Percentiles rank a stretch among this genome's conserved stretches.
phyloP scores from a whole-genome alignment of 2,888 invertebrate species.

The Aelia acuminata region DNA sequence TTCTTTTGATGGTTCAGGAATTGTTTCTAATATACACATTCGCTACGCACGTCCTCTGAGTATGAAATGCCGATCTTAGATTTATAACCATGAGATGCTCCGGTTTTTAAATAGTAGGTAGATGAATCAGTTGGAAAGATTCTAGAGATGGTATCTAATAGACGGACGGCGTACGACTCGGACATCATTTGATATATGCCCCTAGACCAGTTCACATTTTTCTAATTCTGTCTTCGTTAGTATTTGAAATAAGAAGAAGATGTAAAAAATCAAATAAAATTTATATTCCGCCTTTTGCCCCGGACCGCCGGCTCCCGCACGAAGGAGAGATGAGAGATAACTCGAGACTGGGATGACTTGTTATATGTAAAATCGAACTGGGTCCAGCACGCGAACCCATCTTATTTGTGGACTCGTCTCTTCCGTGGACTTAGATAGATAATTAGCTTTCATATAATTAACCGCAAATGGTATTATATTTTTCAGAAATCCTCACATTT shows the following conservation, averaged over 20 bases:
- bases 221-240: constrained; percentile 48
- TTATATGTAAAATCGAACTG: constrained; percentile 48
- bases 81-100: constrained; percentile 11
- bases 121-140: constrained; percentile 43
- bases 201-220: not conserved
- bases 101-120: constrained; percentile 3
- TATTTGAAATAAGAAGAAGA: constrained; percentile 28
- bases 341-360: not conserved
- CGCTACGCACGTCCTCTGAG: not conserved
- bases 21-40: not conserved
- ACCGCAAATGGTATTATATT: constrained; percentile 28
- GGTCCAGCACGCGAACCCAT: constrained; percentile 43
- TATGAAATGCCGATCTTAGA: not conserved
- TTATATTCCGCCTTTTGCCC: constrained; percentile 43
- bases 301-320: constrained; percentile 22
- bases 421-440: not conserved
- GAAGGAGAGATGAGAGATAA: constrained; percentile 39
- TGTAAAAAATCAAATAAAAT: constrained; percentile 25
- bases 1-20: too few relatives aligned
- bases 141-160: not conserved
- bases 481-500: constrained; percentile 38
- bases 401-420: constrained; percentile 48
- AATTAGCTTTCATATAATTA: constrained; percentile 39
- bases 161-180: constrained; percentile 7
- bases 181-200: constrained; percentile 37